These are phyloP conservation scores for Amblyteles armatorius DNA, from an alignment of 2,888 invertebrate genomes.

Conservation along the genomic window DNA sequence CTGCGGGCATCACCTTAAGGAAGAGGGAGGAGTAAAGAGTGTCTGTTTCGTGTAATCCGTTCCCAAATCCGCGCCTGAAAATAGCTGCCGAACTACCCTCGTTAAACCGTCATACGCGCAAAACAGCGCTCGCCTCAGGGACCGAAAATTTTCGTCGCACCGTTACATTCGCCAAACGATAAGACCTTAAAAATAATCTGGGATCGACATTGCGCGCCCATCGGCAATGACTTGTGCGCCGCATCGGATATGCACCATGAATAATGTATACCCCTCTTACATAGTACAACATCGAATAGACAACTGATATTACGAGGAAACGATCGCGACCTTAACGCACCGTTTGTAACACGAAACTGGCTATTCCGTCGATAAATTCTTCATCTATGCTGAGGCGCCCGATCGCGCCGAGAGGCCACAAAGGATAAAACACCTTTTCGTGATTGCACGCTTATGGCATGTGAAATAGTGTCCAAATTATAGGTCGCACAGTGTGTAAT, in stretches of 20 bases:
- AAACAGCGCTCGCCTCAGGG: slow-evolving; percentile 13
- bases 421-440: slow-evolving; percentile 79
- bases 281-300: slow-evolving; percentile 28
- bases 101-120: slow-evolving; percentile 47
- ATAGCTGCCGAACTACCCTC: slow-evolving; percentile 58
- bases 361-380: slow-evolving; percentile 80
- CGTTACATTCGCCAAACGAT: not conserved
- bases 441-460: slow-evolving; percentile 81
- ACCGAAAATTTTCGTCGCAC: slow-evolving; percentile 22
- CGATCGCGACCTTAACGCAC: slow-evolving; percentile 33
- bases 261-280: not conserved
- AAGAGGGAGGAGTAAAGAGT: slow-evolving; percentile 7
- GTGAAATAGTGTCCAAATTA: slow-evolving; percentile 83
- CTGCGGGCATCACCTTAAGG: slow-evolving; percentile 34
- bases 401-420: slow-evolving; percentile 28
- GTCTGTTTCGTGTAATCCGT: slow-evolving; percentile 64
- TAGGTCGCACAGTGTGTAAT: slow-evolving; percentile 79
- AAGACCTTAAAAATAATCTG: slow-evolving; percentile 34
- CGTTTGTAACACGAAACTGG: slow-evolving; percentile 67
- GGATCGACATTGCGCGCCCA: slow-evolving; percentile 19
- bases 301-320: slow-evolving; percentile 36
- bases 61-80: slow-evolving; percentile 40
- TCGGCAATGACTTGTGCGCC: slow-evolving; percentile 21
- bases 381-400: slow-evolving; percentile 77
- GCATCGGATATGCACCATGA: slow-evolving; percentile 40